These are phyloP conservation scores for Oxystoma pomonae DNA, from an alignment of 2,888 invertebrate genomes.

Conservation along the genomic window DNA sequence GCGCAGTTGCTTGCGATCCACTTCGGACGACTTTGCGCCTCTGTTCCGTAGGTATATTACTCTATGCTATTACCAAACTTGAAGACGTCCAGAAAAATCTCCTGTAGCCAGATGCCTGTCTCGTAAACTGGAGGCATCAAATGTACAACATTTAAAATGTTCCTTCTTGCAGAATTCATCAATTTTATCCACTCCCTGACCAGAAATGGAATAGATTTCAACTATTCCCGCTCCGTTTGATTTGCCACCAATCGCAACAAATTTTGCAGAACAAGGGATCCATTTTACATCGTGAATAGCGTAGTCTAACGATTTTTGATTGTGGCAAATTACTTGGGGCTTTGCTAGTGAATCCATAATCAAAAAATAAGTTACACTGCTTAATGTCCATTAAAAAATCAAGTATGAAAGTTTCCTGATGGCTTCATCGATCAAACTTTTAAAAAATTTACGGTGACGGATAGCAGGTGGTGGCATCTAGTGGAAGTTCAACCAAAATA, in stretches of 20 bases:
- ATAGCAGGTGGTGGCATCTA: no score
- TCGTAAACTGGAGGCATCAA: conserved; percentile 80
- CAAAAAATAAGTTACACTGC: no score
- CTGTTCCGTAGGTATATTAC: no score
- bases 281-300: conserved; percentile 91
- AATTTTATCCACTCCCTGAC: conserved; percentile 66
- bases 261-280: conserved; percentile 93
- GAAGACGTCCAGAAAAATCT: conserved; percentile 80
- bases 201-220: conserved; percentile 74
- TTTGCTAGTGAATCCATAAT: conserved; percentile 62
- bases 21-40: no score
- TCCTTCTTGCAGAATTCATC: conserved; percentile 76
- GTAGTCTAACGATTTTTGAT: conserved; percentile 77
- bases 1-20: no score
- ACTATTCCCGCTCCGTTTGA: conserved; percentile 82
- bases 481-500: no score
- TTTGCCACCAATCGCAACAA: conserved; percentile 81
- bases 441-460: no score
- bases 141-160: conserved; percentile 89
- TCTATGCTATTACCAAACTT: conserved; percentile 85
- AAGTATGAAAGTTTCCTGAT: neutral
- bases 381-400: no score
- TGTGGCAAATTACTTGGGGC: conserved; percentile 86
- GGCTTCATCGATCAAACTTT: neutral
- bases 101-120: conserved; percentile 85